phyloP scores from a whole-genome alignment of 2,888 invertebrate species.

The Nomada fucata region DNA sequence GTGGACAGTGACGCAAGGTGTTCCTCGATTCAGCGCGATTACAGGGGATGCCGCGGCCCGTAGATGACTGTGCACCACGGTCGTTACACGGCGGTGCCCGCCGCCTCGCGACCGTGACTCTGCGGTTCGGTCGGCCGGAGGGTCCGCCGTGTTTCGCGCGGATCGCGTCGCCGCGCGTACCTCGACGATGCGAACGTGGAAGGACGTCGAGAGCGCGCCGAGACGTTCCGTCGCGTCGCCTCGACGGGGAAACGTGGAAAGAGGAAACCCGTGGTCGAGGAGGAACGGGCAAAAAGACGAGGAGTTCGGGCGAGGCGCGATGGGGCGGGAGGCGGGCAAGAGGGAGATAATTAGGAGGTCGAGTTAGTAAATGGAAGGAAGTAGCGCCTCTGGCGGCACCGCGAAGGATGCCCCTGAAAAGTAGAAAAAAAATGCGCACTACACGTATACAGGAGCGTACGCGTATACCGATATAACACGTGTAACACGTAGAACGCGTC shows the following conservation, averaged over 20 bases:
- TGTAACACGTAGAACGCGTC: too few relatives aligned
- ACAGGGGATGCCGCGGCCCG: conserved; percentile 65
- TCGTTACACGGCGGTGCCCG: conserved; percentile 74
- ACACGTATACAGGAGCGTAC: neutral
- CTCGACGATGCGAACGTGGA: too few relatives aligned
- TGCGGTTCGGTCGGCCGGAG: conserved; percentile 63
- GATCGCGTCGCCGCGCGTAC: too few relatives aligned
- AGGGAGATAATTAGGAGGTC: conserved; percentile 70
- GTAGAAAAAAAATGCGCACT: conserved; percentile 27
- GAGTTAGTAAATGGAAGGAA: conserved; percentile 71
- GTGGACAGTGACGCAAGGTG: conserved; percentile 77
- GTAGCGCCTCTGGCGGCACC: conserved; percentile 67
- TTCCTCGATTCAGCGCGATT: conserved; percentile 72
- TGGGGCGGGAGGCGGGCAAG: conserved; percentile 5
- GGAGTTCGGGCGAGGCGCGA: neutral
- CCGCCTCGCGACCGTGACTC: conserved; percentile 79
- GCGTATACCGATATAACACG: neutral
- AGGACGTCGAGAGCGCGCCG: conserved; percentile 5
- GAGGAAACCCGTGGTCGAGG: neutral
- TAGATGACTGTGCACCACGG: conserved; percentile 77
- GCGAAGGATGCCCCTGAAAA: conserved; percentile 53
- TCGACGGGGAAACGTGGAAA: conserved; percentile 1
- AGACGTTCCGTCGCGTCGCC: neutral
- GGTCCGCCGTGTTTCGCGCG: conserved; percentile 3
- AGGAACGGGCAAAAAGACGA: neutral